Percentiles rank a stretch among this genome's conserved stretches.
Conservation (phyloP, 2,888 invertebrate genomes). For the Hanleya hanleyi region DNA sequence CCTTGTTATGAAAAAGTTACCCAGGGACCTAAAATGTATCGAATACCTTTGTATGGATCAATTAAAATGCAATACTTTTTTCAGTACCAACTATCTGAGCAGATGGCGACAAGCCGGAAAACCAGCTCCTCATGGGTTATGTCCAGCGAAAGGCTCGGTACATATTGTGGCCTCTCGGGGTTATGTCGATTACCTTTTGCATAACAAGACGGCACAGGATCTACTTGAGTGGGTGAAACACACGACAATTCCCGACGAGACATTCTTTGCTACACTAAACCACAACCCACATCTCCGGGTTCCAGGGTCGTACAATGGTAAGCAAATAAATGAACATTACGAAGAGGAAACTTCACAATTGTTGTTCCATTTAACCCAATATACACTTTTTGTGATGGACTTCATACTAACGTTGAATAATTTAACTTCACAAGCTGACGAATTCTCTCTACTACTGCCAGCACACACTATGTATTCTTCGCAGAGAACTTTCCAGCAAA, state of each 20-base stretch:
- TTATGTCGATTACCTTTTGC: slow-evolving; percentile 55
- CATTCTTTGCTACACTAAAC: slow-evolving; percentile 58
- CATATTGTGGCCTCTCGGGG: slow-evolving; percentile 51
- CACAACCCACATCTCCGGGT: slow-evolving; percentile 57
- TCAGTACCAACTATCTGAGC: slow-evolving; percentile 16
- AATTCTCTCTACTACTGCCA: no score
- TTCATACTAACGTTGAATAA: no score
- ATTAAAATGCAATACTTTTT: no score
- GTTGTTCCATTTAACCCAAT: no score
- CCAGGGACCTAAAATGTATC: no score
- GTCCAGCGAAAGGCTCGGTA: slow-evolving; percentile 53
- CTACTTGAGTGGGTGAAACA: slow-evolving; percentile 57
- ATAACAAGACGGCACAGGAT: slow-evolving; percentile 41
- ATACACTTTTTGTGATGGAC: no score
- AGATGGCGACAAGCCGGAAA: slow-evolving; percentile 28
- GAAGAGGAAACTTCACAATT: no score
- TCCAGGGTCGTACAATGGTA: slow-evolving; percentile 48
- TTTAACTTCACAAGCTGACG: no score
- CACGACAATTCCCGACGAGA: slow-evolving; percentile 59
- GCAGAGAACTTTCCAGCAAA: no score
- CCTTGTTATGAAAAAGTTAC: no score
- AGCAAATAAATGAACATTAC: not conserved
- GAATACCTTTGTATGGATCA: no score
- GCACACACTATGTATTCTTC: no score
- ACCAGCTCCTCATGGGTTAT: slow-evolving; percentile 39